Evolutionary conservation across 2,113 vertebrate species (phyloP).

Genomic region (Amphilophus citrinellus): DNA sequence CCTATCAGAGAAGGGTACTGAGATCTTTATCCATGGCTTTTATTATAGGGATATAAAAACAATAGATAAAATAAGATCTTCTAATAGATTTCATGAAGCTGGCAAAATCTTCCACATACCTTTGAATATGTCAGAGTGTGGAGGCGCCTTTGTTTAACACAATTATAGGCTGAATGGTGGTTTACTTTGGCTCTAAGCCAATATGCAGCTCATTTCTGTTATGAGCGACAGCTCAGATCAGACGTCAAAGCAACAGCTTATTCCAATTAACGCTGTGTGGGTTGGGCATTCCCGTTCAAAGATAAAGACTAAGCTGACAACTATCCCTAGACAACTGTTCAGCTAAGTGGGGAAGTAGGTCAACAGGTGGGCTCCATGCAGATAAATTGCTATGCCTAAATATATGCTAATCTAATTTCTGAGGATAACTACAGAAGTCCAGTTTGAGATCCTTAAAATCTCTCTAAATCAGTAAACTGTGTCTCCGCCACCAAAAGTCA

Average conservation of each 20-base stretch:
- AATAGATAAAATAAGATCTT: constrained; percentile 1
- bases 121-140: constrained; percentile 28
- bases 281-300: constrained; percentile 41
- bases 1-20: neutral
- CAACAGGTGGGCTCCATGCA: constrained; percentile 66
- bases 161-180: constrained; percentile 38
- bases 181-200: constrained; percentile 64
- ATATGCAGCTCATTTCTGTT: constrained; percentile 51
- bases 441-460: neutral
- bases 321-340: constrained; percentile 67
- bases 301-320: constrained; percentile 68
- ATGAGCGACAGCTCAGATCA: constrained; percentile 44
- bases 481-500: neutral
- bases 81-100: neutral
- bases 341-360: constrained; percentile 67
- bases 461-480: neutral
- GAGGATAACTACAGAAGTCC: neutral
- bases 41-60: constrained; percentile 1
- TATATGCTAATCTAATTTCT: constrained; percentile 14
- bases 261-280: constrained; percentile 61
- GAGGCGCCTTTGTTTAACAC: constrained; percentile 56
- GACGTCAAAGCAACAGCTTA: constrained; percentile 52
- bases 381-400: neutral
- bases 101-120: constrained; percentile 31
- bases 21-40: neutral